Base-by-base conservation (phyloP, 2,888 invertebrate genomes). In the Therioaphis trifolii region DNA sequence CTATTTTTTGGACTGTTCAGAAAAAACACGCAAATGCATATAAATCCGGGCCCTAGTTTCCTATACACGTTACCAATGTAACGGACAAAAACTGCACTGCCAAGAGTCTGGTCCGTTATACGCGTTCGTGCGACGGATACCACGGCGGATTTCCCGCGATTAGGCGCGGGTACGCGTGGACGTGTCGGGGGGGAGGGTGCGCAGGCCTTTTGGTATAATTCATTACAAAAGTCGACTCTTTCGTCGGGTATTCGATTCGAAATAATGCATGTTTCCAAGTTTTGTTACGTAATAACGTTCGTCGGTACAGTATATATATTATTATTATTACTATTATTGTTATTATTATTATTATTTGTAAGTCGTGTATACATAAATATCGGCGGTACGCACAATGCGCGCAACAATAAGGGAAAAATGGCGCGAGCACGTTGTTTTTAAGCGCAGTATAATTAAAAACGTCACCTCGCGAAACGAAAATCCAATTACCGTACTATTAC, bases 371-470 rank as follows among this genome's bases (percentile, higher is more conserved):
- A 46, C 15, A 27, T 43, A 63, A 21, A 74, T 27, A 21, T 3
- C n/a, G 29, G 18, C 12, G 14, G 12, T 0, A 9, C 4, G 21
- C 40, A 24, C 9, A 61, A 12, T 21, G 27, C 12, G 49, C 49
- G 27, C n/a, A 68, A 78, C 68, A 78, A 78, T 78, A 40, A 78
- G 78, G 35, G 35, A 66, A 52, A 78, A 55, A 78, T 40, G 52
- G 69, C 52, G 18, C 14, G 40, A 40, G n/a, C 55, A 35, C 68
- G 69, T 69, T 79, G 69, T 69, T 68, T 55, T 79, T 69, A 43
- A 27, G 69, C 68, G 52, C 43, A 55, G 43, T n/a, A 71, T 82
- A 82, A 82, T 82, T 82, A 82, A 82, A 82, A 82, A 82, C 82
- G 82, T 82, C 82, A 74, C 74, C 72, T 74, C 61, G 40, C 24